These are phyloP conservation scores for Lepas anatifera DNA, from an alignment of 2,888 invertebrate species.

Conservation along the genomic window DNA sequence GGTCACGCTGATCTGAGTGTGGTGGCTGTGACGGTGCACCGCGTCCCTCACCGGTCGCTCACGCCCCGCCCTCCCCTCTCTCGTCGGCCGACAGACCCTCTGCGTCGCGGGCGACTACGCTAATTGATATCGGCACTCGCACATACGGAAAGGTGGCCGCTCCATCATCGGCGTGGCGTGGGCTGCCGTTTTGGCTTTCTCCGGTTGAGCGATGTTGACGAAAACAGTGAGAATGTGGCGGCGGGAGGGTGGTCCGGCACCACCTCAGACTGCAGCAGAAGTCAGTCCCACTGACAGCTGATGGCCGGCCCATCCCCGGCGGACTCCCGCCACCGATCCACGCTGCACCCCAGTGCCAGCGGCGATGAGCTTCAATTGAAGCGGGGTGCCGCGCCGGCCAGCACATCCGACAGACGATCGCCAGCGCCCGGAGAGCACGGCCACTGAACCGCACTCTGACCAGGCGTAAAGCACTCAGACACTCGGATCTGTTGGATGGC, in stretches of 20 bases:
- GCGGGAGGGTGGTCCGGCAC: not conserved
- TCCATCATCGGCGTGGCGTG: not conserved
- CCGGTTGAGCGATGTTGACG: not conserved
- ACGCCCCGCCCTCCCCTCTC: not conserved
- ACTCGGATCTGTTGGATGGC: too few species aligned
- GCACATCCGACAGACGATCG: not conserved
- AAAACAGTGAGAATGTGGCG: not conserved
- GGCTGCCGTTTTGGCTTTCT: slow-evolving; percentile 5
- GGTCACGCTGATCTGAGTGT: not conserved
- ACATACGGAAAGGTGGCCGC: not conserved
- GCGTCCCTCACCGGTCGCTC: not conserved
- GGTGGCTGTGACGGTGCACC: not conserved
- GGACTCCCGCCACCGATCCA: too few species aligned
- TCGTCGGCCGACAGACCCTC: not conserved
- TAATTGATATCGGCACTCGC: not conserved
- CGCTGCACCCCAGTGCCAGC: too few species aligned
- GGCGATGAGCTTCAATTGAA: not conserved
- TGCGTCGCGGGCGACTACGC: not conserved
- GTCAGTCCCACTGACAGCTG: too few species aligned
- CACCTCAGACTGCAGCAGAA: too few species aligned
- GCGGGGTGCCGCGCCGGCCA: not conserved
- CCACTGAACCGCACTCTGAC: too few species aligned
- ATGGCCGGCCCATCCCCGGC: too few species aligned
- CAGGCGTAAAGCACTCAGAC: too few species aligned
- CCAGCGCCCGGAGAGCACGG: too few species aligned